These are phyloP conservation scores for Brotula barbata DNA, from an alignment of 2,797 vertebrate species.

Conservation along the genomic window DNA sequence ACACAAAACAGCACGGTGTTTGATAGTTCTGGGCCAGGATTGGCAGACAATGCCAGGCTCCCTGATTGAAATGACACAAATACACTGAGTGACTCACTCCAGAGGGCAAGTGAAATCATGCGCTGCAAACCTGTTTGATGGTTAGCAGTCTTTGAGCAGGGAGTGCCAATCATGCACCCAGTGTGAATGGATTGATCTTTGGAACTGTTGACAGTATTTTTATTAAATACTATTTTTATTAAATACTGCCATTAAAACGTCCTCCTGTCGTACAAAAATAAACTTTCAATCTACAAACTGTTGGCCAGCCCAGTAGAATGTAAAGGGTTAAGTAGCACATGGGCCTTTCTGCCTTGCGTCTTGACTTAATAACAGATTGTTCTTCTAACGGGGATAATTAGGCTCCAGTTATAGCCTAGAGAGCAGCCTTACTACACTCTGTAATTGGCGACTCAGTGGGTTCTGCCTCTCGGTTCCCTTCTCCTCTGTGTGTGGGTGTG, in stretches of 20 bases:
- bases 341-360: slow-evolving; percentile 41
- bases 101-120: slow-evolving; percentile 40
- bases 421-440: slow-evolving; percentile 75
- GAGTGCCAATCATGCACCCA: slow-evolving; percentile 1
- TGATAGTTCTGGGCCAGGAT: slow-evolving; percentile 10
- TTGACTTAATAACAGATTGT: slow-evolving; percentile 81
- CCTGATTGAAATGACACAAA: slow-evolving; percentile 32
- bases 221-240: no score
- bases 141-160: slow-evolving; percentile 21
- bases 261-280: neutral
- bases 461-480: slow-evolving; percentile 68
- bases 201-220: neutral
- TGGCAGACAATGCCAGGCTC: slow-evolving; percentile 14
- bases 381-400: slow-evolving; percentile 81
- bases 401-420: slow-evolving; percentile 78
- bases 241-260: neutral
- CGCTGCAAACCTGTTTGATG: slow-evolving; percentile 37
- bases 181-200: neutral
- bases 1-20: neutral
- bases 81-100: slow-evolving; percentile 30
- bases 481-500: slow-evolving; percentile 71
- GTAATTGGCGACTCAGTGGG: slow-evolving; percentile 79
- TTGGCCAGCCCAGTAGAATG: slow-evolving; percentile 11
- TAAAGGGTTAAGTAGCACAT: slow-evolving; percentile 56
- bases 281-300: neutral